Evolutionary conservation across 2,113 vertebrate species (phyloP), one percentile per base, ranked within the genome.

Genomic region (Helogale parvula): DNA sequence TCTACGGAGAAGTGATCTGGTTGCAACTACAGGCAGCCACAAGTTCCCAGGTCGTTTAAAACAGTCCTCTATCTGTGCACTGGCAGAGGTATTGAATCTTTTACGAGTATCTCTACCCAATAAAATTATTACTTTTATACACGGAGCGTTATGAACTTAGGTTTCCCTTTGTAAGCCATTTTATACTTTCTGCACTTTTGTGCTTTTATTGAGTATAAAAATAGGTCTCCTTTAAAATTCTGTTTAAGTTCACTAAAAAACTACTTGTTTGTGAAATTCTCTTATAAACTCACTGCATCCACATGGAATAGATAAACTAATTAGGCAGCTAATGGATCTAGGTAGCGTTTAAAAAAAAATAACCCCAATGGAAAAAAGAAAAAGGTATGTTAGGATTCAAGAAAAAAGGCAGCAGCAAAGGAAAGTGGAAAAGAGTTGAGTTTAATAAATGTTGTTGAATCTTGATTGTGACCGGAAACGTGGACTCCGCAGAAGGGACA

Each of bases 241-340:
- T 99, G 98, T 98, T 98, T 98, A 98, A 98, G 99, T 98, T 98
- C 98, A 98, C 99, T 99, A 99, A 98, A 99, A 99, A 99, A 99
- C 99, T 99, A 99, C 99, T 98, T 98, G 99, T 98, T 99, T 99
- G 99, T 99, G 99, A 99, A 99, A 99, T 99, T 99, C 99, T 99
- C 99, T 99, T 99, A 99, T 98, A 99, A 99, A 99, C 98, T 98
- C 99, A 99, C 98, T 98, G 99, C 99, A 99, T 98, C 98, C 99
- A 98, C 98, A 96, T 98, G 98, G 97, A 98, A 98, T 97, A 98
- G 98, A 98, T 97, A 98, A 98, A 99, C 93, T 97, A 98, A 99
- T 98, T 94, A 99, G 99, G 98, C 99, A 99, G 99, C 99, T 99
- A 98, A 98, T 98, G 97, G 98, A 98, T 98, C 98, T 98, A 99